A percentile compares a stretch with the other conserved stretches of the same genome.
Evolutionary conservation across 2,888 invertebrate species (phyloP).

Genomic region (Labia minor): DNA sequence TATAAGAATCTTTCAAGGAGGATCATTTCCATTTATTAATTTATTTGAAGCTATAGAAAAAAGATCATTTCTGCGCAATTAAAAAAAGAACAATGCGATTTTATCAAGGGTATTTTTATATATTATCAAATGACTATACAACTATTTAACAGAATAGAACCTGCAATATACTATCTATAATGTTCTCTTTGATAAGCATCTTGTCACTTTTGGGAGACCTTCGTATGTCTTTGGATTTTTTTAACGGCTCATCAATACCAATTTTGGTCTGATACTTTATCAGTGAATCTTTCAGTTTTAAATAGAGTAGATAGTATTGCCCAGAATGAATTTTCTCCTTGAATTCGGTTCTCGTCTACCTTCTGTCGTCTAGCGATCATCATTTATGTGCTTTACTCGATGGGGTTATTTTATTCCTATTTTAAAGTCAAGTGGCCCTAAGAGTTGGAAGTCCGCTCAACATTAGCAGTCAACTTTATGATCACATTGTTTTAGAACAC

Average conservation of each 20-base stretch:
- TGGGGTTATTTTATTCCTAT: not conserved
- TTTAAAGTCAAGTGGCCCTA: not conserved
- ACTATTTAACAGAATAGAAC: not conserved
- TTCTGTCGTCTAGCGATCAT: not conserved
- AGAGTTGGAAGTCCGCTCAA: not conserved
- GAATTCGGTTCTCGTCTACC: not conserved
- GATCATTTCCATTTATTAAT: no score
- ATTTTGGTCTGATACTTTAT: constrained; percentile 1
- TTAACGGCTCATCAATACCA: constrained; percentile 4
- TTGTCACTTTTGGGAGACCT: not conserved
- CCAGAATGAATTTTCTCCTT: not conserved
- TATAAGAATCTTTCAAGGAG: no score
- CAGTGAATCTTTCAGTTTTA: not conserved
- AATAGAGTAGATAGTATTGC: not conserved
- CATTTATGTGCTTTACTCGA: constrained; percentile 3
- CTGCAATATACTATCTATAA: not conserved
- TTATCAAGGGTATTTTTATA: not conserved
- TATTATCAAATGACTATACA: not conserved
- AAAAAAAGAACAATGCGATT: not conserved
- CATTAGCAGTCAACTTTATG: constrained; percentile 13
- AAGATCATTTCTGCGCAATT: no score
- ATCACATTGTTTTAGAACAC: constrained; percentile 2
- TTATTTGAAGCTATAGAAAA: no score
- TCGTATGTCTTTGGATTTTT: not conserved
- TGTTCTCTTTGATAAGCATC: not conserved